phyloP scores from a whole-genome alignment of 1,140 invertebrate species.

The Microplitis mediator region DNA sequence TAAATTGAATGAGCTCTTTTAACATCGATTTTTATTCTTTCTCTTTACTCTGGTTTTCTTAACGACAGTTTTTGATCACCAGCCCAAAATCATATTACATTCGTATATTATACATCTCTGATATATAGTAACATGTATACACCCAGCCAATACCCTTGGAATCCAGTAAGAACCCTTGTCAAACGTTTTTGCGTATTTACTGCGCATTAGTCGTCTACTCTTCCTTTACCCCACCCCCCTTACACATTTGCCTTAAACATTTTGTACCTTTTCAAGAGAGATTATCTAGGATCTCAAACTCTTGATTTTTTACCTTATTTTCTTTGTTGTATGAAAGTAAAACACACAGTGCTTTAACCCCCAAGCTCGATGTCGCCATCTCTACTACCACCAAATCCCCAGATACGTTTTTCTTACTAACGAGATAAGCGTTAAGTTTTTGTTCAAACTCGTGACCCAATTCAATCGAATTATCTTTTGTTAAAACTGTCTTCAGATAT shows the following conservation, averaged over 20 bases:
- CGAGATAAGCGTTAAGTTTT: not conserved
- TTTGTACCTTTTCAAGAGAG: constrained; percentile 8
- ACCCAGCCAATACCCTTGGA: too few relatives aligned
- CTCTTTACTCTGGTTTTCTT: too few relatives aligned
- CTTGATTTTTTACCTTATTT: not conserved
- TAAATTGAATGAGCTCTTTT: too few relatives aligned
- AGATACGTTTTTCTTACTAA: too few relatives aligned
- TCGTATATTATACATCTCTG: not conserved
- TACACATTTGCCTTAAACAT: not conserved
- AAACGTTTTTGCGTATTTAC: constrained; percentile 23
- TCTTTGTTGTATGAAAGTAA: not conserved
- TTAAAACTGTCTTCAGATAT: too few relatives aligned
- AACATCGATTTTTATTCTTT: too few relatives aligned
- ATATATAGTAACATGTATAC: not conserved
- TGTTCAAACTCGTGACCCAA: not conserved
- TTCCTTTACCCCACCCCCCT: not conserved
- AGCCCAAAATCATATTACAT: too few relatives aligned
- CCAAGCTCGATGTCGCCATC: too few relatives aligned
- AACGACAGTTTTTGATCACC: too few relatives aligned
- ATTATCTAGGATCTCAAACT: not conserved
- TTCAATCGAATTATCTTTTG: too few relatives aligned
- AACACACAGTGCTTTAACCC: too few relatives aligned
- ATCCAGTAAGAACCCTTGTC: not conserved
- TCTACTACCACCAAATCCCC: too few relatives aligned
- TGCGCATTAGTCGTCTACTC: constrained; percentile 11